phyloP scores from a whole-genome alignment of 2,113 vertebrate genomes.

The Ifrita kowaldi region DNA sequence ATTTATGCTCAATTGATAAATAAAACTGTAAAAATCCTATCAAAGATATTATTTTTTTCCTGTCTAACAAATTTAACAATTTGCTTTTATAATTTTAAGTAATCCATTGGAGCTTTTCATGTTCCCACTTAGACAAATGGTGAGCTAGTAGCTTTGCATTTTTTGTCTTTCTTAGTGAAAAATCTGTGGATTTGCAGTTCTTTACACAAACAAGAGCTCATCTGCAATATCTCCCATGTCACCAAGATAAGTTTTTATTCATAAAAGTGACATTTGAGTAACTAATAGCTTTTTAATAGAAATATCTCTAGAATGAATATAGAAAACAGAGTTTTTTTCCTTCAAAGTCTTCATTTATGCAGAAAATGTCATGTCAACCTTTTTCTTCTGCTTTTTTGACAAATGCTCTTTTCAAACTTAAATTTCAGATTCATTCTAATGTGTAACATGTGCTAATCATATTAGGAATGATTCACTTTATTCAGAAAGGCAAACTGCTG shows the following conservation, averaged over 20 bases:
- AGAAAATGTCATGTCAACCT: conserved; percentile 45
- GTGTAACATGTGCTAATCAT: neutral
- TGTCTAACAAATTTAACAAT: neutral
- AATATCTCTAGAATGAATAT: conserved; percentile 21
- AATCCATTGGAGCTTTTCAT: neutral
- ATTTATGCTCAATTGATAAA: neutral
- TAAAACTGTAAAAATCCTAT: neutral
- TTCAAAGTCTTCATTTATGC: neutral
- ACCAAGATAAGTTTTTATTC: conserved; percentile 1
- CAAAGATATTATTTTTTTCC: neutral
- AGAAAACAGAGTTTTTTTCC: neutral
- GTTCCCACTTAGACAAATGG: neutral
- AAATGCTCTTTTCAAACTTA: conserved; percentile 56
- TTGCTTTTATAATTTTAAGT: neutral
- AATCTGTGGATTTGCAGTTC: neutral
- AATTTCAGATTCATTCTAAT: neutral
- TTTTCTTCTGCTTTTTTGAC: conserved; percentile 23
- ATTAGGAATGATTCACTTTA: conserved; percentile 34
- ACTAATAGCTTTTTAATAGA: conserved; percentile 22
- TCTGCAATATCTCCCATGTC: conserved; percentile 1
- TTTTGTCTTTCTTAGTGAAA: neutral
- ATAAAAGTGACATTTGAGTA: conserved; percentile 37
- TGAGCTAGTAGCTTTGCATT: neutral
- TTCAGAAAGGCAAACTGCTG: neutral
- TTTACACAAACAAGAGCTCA: conserved; percentile 36